Evolutionary conservation across 2,113 vertebrate genomes (phyloP).

Genomic region (Ibidorhyncha struthersii): DNA sequence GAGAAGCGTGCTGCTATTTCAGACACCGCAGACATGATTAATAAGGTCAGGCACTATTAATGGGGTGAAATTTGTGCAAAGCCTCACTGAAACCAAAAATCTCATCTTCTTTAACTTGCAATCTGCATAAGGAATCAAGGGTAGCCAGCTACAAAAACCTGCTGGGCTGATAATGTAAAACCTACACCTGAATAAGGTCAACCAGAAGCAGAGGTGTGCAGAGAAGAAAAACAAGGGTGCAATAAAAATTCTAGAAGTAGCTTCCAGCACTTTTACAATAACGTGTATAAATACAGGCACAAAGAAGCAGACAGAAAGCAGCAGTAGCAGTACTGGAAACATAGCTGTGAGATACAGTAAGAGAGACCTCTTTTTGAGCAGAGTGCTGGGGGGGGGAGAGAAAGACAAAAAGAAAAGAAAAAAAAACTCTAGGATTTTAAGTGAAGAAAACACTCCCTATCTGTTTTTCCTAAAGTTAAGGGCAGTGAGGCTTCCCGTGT

Average conservation of each 20-base stretch:
- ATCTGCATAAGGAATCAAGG: background rate
- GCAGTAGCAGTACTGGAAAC: background rate
- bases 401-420: too few species aligned
- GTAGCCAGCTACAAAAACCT: background rate
- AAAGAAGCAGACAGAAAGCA: background rate
- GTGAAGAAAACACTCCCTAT: background rate
- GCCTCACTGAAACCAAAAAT: background rate
- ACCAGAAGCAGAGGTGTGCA: background rate
- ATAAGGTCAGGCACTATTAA: background rate
- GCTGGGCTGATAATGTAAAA: background rate
- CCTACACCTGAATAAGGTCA: accelerated
- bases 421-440: background rate
- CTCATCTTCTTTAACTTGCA: background rate
- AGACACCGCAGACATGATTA: background rate
- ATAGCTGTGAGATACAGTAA: background rate
- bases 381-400: accelerated
- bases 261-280: background rate
- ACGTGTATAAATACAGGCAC: background rate
- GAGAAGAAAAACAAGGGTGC: accelerated
- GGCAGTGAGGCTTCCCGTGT: background rate
- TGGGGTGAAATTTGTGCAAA: background rate
- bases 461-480: background rate
- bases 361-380: background rate
- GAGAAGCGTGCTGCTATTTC: background rate
- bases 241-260: background rate